Evolutionary conservation across 2,888 invertebrate genomes (phyloP).

Genomic region (Cepaea hortensis): DNA sequence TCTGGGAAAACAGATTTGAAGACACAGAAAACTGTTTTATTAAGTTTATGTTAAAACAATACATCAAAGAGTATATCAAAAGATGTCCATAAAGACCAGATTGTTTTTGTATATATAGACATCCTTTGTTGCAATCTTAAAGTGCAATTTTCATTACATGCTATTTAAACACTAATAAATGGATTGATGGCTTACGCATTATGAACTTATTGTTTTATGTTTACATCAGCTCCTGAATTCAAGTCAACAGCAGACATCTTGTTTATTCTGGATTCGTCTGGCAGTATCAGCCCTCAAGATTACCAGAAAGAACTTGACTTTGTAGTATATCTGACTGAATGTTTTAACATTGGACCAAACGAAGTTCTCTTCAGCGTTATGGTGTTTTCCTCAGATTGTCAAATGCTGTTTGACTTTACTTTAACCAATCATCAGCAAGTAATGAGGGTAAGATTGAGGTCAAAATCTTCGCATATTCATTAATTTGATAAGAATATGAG

Average conservation of each 20-base stretch:
- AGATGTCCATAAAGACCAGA: no score
- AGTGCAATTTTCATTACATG: neutral
- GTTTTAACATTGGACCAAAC: constrained; percentile 19
- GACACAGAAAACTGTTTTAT: no score
- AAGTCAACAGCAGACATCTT: constrained; percentile 12
- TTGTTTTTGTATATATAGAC: no score
- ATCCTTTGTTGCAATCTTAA: no score
- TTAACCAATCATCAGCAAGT: neutral
- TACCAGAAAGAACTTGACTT: constrained; percentile 15
- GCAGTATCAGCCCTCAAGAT: neutral
- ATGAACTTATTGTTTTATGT: neutral
- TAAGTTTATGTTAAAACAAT: no score
- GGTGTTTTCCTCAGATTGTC: neutral
- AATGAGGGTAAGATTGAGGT: neutral
- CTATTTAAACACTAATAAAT: neutral
- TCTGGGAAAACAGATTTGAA: no score
- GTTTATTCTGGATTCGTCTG: constrained; percentile 18
- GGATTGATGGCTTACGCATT: neutral
- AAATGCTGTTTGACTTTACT: neutral
- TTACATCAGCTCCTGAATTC: neutral
- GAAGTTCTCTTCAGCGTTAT: constrained; percentile 3
- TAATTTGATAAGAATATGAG: no score
- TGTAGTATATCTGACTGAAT: neutral
- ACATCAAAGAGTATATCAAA: no score
- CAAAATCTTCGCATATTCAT: neutral